Evolutionary conservation across 2,113 vertebrate species (phyloP), one percentile per base, ranked within the genome.

Genomic region (Ceyx cyanopectus): DNA sequence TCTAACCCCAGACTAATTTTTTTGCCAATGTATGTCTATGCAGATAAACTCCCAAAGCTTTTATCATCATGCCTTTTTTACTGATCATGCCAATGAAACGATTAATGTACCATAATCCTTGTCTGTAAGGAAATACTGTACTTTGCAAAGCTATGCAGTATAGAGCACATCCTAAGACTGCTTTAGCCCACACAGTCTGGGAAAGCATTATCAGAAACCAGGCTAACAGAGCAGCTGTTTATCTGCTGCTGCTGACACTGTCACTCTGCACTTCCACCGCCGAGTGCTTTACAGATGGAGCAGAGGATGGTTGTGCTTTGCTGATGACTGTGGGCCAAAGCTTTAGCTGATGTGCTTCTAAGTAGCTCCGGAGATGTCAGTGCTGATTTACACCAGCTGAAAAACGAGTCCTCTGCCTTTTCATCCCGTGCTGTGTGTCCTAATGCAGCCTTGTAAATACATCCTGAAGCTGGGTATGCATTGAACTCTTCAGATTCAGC

Each of bases 361-460:
- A 91, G 89, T 82, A 70, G 89, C 87, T 92, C 79, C 4, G 5
- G 37, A 75, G 91, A 77, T 87, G 65, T 74, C 81, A 92, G 72
- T 60, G 75, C 68, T 92, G 87, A 91, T 95, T 96, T 94, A 93
- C 70, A 85, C 95, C 87, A 91, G 84, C 78, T 93, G 92, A 93
- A 86, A 90, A 94, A 85, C 78, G 30, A 48, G 89, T 77, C 29
- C 65, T 90, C 46, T 87, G 10, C 62, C 46, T 76, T 87, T 94
- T 66, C 58, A 29, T 53, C 26, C 81, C 61, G 50, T 63, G 30
- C 63, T 88, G 27, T 76, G n/a, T 84, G 75, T 37, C 53, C 66
- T 89, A 80, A 79, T 92, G 67, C 87, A 93, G 81, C 93, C 96
- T 93, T 84, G 58, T 65, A 94, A 94, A 81, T 80, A 27, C 74